Evolutionary conservation across 2,888 invertebrate genomes (phyloP), one percentile per base, ranked within the genome.

Genomic region (Pandemis cinnamomeana): DNA sequence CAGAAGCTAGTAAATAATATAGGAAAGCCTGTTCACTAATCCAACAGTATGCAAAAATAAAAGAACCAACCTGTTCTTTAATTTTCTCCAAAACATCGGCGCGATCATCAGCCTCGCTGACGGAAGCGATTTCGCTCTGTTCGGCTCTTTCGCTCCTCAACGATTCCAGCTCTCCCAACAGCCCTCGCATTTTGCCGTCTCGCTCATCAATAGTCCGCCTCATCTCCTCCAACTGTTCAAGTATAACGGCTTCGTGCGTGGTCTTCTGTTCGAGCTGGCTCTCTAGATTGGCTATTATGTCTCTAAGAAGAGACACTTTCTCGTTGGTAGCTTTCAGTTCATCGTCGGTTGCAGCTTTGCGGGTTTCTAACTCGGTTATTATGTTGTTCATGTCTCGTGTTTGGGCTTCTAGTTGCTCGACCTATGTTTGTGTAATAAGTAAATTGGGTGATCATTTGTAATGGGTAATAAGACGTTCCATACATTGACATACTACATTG

Each of bases 231-330:
- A 96, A 93, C 84, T 96, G 95, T 78, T 91, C 92, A 74, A 95
- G 87, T 51, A 96, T 94, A 71, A 96, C 95, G 0, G 89, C 86
- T 83, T 97, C 97, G 64, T 95, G 95, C 0, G 94, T 88, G 0
- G 94, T 91, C 84, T 97, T 97, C 11, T 94, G 91, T 84, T 97
- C 97, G 0, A 98, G 89, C 84, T 98, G 97, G 0, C 92, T 91
- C 85, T 98, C 98, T 58, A 98, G 88, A 79, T 97, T 97, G 0
- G 95, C 93, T 70, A 98, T 97, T 70, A 98, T 96, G 75, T 98
- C 97, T 48, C 97, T 93, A 15, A 98, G 92, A 11, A 96, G 94
- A 81, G 94, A 94, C 36, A 97, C 96, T 87, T 97, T 97, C 71
- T 97, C 97, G 46, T 96, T 95, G 0, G 96, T 96, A n/a, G 96